These are phyloP conservation scores for Drosophila siamana DNA, from an alignment of 2,888 invertebrate genomes.

Conservation along the genomic window DNA sequence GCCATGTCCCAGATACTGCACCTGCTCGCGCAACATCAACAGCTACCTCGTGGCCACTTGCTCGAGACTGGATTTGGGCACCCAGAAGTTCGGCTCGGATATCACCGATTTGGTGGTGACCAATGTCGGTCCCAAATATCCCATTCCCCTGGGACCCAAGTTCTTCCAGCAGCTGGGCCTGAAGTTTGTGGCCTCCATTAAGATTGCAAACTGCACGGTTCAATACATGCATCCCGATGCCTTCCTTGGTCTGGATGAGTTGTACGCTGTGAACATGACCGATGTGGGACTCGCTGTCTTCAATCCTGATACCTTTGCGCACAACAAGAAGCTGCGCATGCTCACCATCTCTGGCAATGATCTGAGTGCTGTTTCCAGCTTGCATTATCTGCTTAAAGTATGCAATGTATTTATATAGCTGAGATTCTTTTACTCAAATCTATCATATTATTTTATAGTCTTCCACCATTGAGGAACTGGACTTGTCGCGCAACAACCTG, in stretches of 20 bases:
- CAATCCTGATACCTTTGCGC: slow-evolving; percentile 90
- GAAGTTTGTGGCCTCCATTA: slow-evolving; percentile 88
- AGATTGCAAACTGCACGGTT: slow-evolving; percentile 90
- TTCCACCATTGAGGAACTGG: slow-evolving; percentile 89
- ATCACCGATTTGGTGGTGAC: slow-evolving; percentile 89
- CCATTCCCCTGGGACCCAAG: slow-evolving; percentile 87
- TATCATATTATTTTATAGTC: slow-evolving; percentile 79
- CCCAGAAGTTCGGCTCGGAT: slow-evolving; percentile 89
- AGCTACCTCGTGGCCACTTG: slow-evolving; percentile 89
- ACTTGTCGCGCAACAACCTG: slow-evolving; percentile 90
- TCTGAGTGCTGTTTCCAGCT: slow-evolving; percentile 85
- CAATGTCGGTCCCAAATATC: slow-evolving; percentile 87
- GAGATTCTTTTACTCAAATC: background rate
- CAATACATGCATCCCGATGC: slow-evolving; percentile 89
- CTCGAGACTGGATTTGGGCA: slow-evolving; percentile 88
- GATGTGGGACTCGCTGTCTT: slow-evolving; percentile 89
- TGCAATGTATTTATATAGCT: slow-evolving; percentile 11
- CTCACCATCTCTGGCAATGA: slow-evolving; percentile 90
- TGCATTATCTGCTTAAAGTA: slow-evolving; percentile 82
- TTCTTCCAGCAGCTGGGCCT: slow-evolving; percentile 89
- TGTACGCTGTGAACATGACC: slow-evolving; percentile 90
- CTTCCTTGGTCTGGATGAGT: slow-evolving; percentile 89
- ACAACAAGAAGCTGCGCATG: slow-evolving; percentile 88
- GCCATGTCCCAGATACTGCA: slow-evolving; percentile 88
- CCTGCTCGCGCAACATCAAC: slow-evolving; percentile 87